These are phyloP conservation scores for Dolichallabes microphthalmus DNA, from an alignment of 2,113 vertebrate species.

Conservation along the genomic window DNA sequence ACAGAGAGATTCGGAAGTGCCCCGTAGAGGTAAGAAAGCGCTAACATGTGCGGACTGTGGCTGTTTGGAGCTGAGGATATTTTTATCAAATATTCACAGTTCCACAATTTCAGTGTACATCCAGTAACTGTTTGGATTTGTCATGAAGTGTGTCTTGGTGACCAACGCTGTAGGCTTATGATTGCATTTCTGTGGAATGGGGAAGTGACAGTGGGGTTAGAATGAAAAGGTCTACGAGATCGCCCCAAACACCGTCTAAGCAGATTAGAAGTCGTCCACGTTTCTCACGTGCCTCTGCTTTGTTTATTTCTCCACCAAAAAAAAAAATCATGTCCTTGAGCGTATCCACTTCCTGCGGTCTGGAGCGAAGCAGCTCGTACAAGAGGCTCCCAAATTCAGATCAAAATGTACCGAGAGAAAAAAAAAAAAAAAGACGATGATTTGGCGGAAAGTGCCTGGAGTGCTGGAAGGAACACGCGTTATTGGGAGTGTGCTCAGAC, in stretches of 20 bases:
- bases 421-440: too few relatives aligned
- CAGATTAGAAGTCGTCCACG: conserved; percentile 17
- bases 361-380: background rate
- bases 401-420: background rate
- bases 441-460: background rate
- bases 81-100: background rate
- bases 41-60: background rate
- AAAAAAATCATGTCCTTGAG: background rate
- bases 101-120: too few relatives aligned
- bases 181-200: background rate
- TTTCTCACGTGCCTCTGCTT: conserved; percentile 17
- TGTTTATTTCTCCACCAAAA: conserved; percentile 6
- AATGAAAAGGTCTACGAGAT: conserved; percentile 2
- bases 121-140: too few relatives aligned
- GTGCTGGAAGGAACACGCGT: background rate
- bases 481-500: conserved; percentile 3
- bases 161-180: too few relatives aligned
- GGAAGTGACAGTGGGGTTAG: background rate
- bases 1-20: conserved; percentile 70
- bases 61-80: background rate
- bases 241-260: background rate
- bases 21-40: conserved; percentile 66
- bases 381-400: conserved; percentile 1
- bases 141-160: background rate
- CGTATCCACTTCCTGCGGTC: conserved; percentile 20